Conservation (phyloP, 2,113 vertebrate genomes). For the Aspiorhynchus laticeps region DNA sequence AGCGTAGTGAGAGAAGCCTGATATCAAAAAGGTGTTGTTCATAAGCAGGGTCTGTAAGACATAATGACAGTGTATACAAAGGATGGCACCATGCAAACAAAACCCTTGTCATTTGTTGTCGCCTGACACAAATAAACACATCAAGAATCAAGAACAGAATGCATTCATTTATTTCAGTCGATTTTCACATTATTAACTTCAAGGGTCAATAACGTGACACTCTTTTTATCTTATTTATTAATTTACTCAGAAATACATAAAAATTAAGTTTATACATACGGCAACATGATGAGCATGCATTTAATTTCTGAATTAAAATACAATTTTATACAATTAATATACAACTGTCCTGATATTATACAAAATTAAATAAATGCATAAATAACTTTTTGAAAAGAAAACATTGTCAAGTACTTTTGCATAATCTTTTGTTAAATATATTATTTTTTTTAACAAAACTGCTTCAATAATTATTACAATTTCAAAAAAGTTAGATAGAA, state of each 20-base stretch:
- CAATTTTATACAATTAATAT: too few relatives aligned
- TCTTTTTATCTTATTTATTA: not conserved
- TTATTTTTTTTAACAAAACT: too few relatives aligned
- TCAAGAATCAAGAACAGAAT: not conserved
- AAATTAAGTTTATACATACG: not conserved
- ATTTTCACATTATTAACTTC: slow-evolving; percentile 23
- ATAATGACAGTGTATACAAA: slow-evolving; percentile 20
- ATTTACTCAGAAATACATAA: not conserved
- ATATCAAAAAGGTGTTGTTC: slow-evolving; percentile 28
- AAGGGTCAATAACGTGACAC: not conserved
- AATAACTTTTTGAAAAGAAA: not conserved
- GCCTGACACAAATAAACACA: not conserved
- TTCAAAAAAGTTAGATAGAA: too few relatives aligned
- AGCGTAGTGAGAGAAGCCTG: slow-evolving; percentile 11
- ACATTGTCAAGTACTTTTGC: not conserved
- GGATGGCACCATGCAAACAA: slow-evolving; percentile 11
- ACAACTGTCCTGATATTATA: not conserved
- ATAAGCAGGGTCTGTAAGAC: slow-evolving; percentile 5
- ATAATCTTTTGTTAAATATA: too few relatives aligned
- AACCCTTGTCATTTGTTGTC: slow-evolving; percentile 17
- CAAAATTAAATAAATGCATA: not conserved
- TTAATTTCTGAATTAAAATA: not conserved
- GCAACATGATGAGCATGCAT: not conserved
- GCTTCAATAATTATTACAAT: too few relatives aligned
- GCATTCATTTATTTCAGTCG: not conserved